These are phyloP conservation scores for Phrynosoma blainvillii DNA, from an alignment of 2,113 vertebrate genomes.

Conservation along the genomic window DNA sequence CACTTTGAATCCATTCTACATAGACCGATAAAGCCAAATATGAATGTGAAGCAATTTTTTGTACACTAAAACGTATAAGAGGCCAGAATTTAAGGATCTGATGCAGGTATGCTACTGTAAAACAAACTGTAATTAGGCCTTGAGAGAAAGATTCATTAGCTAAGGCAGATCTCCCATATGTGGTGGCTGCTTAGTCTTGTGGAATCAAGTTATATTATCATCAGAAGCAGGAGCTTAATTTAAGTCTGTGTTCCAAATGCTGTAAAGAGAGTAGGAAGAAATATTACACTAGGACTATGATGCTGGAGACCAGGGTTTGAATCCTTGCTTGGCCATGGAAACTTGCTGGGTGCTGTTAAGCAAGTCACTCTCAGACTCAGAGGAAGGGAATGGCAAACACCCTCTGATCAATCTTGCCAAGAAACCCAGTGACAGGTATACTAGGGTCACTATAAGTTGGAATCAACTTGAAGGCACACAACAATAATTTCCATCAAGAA, in stretches of 20 bases:
- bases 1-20: slow-evolving; percentile 50
- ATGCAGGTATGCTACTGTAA: not conserved
- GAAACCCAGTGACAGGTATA: too few species aligned
- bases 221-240: not conserved
- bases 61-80: not conserved
- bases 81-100: not conserved
- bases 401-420: too few species aligned
- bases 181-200: not conserved
- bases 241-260: not conserved
- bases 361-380: too few species aligned
- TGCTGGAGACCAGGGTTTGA: too few species aligned
- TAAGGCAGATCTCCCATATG: not conserved
- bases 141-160: not conserved
- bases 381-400: too few species aligned
- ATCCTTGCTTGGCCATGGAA: too few species aligned
- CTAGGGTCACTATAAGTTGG: too few species aligned
- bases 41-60: slow-evolving; percentile 41
- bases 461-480: too few species aligned
- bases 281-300: not conserved
- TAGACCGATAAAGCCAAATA: slow-evolving; percentile 61
- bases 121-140: not conserved
- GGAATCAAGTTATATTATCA: not conserved
- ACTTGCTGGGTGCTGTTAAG: too few species aligned
- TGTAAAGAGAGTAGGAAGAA: not conserved
- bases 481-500: too few species aligned